phyloP scores from a whole-genome alignment of 2,113 vertebrate species.

The Paradisaea rubra region DNA sequence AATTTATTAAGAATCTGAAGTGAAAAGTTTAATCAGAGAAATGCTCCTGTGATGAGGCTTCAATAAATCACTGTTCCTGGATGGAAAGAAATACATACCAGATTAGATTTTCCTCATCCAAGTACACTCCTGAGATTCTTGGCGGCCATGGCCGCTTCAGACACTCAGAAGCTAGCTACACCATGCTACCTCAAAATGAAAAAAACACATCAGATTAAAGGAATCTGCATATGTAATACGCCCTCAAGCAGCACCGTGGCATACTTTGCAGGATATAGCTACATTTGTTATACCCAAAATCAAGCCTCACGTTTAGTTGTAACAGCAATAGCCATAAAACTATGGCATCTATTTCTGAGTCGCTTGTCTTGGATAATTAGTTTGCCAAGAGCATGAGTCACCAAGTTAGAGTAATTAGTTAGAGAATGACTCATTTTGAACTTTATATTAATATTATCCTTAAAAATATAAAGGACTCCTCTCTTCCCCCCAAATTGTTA shows the following conservation, averaged over 20 bases:
- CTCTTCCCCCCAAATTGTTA: not conserved
- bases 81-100: slow-evolving; percentile 67
- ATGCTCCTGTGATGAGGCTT: slow-evolving; percentile 64
- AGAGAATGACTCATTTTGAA: not conserved
- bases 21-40: slow-evolving; percentile 63
- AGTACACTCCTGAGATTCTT: slow-evolving; percentile 71
- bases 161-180: slow-evolving; percentile 66
- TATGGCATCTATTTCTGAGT: not conserved
- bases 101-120: slow-evolving; percentile 46
- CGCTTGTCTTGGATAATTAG: not conserved
- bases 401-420: not conserved
- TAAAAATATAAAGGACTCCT: not conserved
- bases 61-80: slow-evolving; percentile 65
- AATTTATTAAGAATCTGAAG: slow-evolving; percentile 54
- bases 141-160: slow-evolving; percentile 68
- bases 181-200: slow-evolving; percentile 65
- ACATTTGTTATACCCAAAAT: not conserved
- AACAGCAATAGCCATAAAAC: not conserved
- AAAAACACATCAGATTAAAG: not conserved
- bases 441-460: not conserved
- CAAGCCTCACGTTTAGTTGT: not conserved
- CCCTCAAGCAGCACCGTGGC: not conserved
- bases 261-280: not conserved
- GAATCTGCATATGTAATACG: not conserved
- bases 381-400: slow-evolving; percentile 7